Conservation (phyloP, 1,140 invertebrate species). For the Calosoma granatense region DNA sequence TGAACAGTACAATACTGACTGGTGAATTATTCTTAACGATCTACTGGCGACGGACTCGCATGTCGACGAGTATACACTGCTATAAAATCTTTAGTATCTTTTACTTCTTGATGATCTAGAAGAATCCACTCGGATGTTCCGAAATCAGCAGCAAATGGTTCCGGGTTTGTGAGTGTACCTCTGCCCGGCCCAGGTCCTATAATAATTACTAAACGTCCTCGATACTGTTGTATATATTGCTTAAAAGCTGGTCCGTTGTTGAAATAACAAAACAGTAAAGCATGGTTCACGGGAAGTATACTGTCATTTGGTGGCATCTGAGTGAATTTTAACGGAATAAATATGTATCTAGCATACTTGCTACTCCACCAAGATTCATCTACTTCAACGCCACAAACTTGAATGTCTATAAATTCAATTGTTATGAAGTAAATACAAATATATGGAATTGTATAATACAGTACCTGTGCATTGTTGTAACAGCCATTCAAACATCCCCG, state of each 20-base stretch:
- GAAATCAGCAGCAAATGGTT: conserved; percentile 47
- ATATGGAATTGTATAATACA: conserved; percentile 5
- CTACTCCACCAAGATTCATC: conserved; percentile 51
- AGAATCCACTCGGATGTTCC: conserved; percentile 28
- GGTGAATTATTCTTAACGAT: background rate
- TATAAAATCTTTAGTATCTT: conserved; percentile 40
- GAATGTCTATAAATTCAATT: conserved; percentile 30
- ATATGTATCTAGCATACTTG: conserved; percentile 43
- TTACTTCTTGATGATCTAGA: conserved; percentile 28
- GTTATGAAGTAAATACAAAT: conserved; percentile 15
- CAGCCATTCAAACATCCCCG: conserved; percentile 46
- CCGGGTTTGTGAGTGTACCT: conserved; percentile 54
- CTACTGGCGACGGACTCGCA: background rate
- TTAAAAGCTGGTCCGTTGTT: conserved; percentile 55
- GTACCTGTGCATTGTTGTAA: conserved; percentile 38
- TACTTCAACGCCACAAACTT: conserved; percentile 44
- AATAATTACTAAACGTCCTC: conserved; percentile 51
- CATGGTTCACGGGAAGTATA: conserved; percentile 35
- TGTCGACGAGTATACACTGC: conserved; percentile 35
- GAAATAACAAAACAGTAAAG: conserved; percentile 66
- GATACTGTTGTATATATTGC: conserved; percentile 50
- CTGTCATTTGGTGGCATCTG: conserved; percentile 25
- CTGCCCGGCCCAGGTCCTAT: conserved; percentile 55
- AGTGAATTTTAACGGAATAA: conserved; percentile 38
- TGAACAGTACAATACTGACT: no score